Evolutionary conservation across 2,888 invertebrate genomes (phyloP).

Genomic region (Tyria jacobaeae): DNA sequence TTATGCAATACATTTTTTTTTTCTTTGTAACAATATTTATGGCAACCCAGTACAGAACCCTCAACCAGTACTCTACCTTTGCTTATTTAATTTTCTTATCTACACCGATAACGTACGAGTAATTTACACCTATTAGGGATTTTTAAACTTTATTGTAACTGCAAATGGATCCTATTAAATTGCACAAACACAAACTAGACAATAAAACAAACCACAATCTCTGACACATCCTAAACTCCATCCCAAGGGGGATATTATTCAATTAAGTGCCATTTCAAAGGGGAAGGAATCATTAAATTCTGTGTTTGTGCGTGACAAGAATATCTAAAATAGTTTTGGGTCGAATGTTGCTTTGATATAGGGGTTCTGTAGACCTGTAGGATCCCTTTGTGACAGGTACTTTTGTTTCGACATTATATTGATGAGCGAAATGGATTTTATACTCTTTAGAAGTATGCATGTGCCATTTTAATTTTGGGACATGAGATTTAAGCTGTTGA

Average conservation of each 20-base stretch:
- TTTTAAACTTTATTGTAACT: background rate
- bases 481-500: background rate
- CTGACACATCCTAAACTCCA: constrained; percentile 25
- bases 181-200: constrained; percentile 8
- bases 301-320: constrained; percentile 33
- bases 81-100: background rate
- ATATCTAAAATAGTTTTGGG: constrained; percentile 45
- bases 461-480: background rate
- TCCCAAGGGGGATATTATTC: constrained; percentile 56
- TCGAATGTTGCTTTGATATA: constrained; percentile 44
- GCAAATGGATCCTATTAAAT: background rate
- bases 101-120: no score
- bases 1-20: no score
- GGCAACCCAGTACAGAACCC: no score
- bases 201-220: constrained; percentile 11
- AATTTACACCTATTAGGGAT: background rate
- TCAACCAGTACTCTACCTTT: background rate
- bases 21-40: no score
- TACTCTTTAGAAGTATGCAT: constrained; percentile 11
- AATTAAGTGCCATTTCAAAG: constrained; percentile 45
- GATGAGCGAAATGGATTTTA: constrained; percentile 26
- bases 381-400: constrained; percentile 33
- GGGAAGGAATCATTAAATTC: constrained; percentile 45
- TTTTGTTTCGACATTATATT: constrained; percentile 38
- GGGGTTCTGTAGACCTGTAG: constrained; percentile 22